Evolutionary conservation across 2,113 vertebrate genomes (phyloP), one percentile per base, ranked within the genome.

Genomic region (Triplophysa tibetana): DNA sequence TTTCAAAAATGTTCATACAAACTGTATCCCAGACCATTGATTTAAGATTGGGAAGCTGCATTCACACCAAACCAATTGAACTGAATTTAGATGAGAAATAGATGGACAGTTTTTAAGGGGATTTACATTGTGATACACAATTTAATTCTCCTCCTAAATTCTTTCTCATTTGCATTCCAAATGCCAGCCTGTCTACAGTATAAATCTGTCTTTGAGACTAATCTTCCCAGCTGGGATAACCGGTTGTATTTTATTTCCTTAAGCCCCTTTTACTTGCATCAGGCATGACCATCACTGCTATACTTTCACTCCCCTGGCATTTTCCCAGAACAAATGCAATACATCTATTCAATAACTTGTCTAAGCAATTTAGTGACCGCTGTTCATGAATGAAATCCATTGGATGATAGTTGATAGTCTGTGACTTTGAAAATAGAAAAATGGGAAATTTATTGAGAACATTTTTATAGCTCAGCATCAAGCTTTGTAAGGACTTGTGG

Each of bases 171-270:
- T 75, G 13, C 70, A 67, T 80, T 67, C 26, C 45, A 41, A 43
- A 70, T 33, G 58, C 29, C 48, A 69, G 43, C 12, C 23, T 60
- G 73, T 41, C 17, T 70, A 61, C 8, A 38, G 33, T 38, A 8
- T 8, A 62, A 77, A 54, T 52, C 43, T 0, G 64, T 33, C 48
- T 58, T 64, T 81, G 60, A 8, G 38, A 48, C 43, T 63, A 56
- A 77, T 70, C 64, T 74, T 79, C 61, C 66, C 80, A 76, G 66
- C 61, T 84, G 54, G 58, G n/a, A 70, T 19, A 66, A 76, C 65
- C 64, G n/a, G 29, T 11, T 17, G 77, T 17, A 21, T 62, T 82
- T 68, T 23, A 52, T 64, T 70, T 63, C 48, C 48, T 58, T 60
- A 58, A 75, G 43, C 29, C 33, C 41, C n/a, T 23, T 38, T 38